Base-by-base conservation (phyloP, 2,797 vertebrate genomes). In the Kryptolebias ocellatus region DNA sequence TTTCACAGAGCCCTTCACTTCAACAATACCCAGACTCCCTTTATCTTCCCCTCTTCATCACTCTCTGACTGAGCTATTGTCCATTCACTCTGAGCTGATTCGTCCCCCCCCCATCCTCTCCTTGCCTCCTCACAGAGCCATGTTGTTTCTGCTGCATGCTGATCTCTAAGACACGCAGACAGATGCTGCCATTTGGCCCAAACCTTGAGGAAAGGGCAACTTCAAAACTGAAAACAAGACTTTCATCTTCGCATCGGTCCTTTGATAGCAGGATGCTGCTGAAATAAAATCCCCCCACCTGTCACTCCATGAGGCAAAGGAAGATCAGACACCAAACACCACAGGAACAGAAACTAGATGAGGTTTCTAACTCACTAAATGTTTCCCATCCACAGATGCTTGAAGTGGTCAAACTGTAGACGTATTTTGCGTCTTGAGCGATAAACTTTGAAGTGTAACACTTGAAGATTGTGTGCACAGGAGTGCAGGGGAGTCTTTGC, bases 171-270 rank as follows among this genome's bases (percentile, higher is more conserved):
- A 73, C 52, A 82, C 73, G 68, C 42, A 51, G 70, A 76, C 80
- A 80, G 76, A 78, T 80, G 78, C 78, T 71, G 79, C 79, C 68
- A 82, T 72, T 70, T 71, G 82, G 67, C 67, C 64, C 29, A 59
- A 63, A 55, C 65, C 47, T 74, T 17, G 24, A 70, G 54, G 75
- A 81, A 83, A 85, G 79, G 75, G 62, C 70, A 78, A 29, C 83
- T 80, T 77, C 80, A 84, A 76, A 24, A 79, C 71, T 42, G 52
- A 70, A 76, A 79, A 60, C 64, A 56, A 82, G 61, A 80, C 89
- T 90, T 90, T 90, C 72, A 90, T 90, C 85, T 88, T 81, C 66
- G 53, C 69, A 59, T 51, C 66, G 24, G 64, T 5, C 59, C 77
- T 81, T 84, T 86, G 79, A 76, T 62, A 72, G 59, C 3, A 24